Conservation (phyloP, 92 coral and sea anemone genomes). For the Ricordea florida region DNA sequence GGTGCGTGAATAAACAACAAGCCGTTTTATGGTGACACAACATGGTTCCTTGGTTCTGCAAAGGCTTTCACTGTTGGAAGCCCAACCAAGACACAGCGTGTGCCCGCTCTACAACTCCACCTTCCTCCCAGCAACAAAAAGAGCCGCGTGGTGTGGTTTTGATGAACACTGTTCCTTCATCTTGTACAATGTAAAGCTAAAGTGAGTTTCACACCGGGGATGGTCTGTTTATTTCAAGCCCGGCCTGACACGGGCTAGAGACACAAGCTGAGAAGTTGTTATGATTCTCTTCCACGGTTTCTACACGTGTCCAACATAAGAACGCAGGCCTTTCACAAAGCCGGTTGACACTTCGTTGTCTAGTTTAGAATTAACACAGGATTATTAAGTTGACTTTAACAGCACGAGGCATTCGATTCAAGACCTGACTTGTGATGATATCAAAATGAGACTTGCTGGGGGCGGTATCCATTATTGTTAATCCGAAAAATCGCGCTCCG, state of each 20-base stretch:
- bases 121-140: too few species aligned
- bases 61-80: constrained; percentile 25
- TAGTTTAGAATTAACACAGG: constrained; percentile 20
- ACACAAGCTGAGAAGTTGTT: background rate
- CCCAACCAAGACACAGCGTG: constrained; percentile 8
- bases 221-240: background rate
- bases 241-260: background rate
- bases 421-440: too few species aligned
- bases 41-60: background rate
- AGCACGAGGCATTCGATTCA: constrained; percentile 22
- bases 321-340: constrained; percentile 5
- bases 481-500: too few species aligned
- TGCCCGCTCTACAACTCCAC: too few species aligned
- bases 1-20: constrained; percentile 36
- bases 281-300: background rate
- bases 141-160: too few species aligned
- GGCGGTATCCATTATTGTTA: too few species aligned
- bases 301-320: background rate
- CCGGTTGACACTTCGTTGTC: constrained; percentile 23
- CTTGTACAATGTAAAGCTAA: too few species aligned
- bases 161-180: too few species aligned
- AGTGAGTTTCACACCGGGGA: too few species aligned
- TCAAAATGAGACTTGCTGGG: too few species aligned
- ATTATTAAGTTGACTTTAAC: background rate
- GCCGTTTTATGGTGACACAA: constrained; percentile 30